Percentiles rank a stretch among this genome's conserved stretches.
Conservation (phyloP, 2,113 vertebrate species). For the Leuciscus idus region DNA sequence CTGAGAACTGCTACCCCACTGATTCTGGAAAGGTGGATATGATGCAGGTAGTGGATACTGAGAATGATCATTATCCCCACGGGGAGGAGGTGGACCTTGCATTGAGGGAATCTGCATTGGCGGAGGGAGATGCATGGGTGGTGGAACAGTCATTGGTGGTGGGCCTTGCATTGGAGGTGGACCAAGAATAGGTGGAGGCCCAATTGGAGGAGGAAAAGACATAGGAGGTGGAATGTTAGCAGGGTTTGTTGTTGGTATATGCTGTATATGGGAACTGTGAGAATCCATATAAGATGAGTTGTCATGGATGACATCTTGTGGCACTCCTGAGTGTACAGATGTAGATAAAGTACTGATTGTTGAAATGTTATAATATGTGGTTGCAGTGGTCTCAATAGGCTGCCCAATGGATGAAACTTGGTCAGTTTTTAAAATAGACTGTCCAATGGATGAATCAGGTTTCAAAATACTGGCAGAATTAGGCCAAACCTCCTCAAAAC, state of each 20-base stretch:
- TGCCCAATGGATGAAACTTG: conserved; percentile 65
- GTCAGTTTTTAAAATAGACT: conserved; percentile 68
- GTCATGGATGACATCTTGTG: conserved; percentile 65
- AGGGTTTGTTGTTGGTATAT: conserved; percentile 63
- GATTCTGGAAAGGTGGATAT: conserved; percentile 76
- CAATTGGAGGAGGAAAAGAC: conserved; percentile 70
- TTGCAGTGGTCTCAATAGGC: conserved; percentile 62
- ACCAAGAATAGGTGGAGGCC: conserved; percentile 66
- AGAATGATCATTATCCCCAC: conserved; percentile 68
- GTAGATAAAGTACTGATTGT: conserved; percentile 59
- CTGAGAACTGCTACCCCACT: conserved; percentile 72
- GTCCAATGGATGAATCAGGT: conserved; percentile 61
- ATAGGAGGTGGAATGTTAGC: conserved; percentile 68
- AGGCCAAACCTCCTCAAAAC: conserved; percentile 73
- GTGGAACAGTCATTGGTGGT: conserved; percentile 59
- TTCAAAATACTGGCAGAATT: conserved; percentile 80
- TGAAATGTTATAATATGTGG: conserved; percentile 64
- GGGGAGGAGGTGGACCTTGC: conserved; percentile 68
- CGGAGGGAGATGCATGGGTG: conserved; percentile 63
- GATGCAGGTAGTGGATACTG: conserved; percentile 65
- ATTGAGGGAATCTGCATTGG: conserved; percentile 71
- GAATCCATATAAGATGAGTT: conserved; percentile 59
- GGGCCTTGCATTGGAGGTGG: conserved; percentile 66
- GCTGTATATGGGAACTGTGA: conserved; percentile 67
- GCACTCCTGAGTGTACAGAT: conserved; percentile 70